Conservation (phyloP, 1,140 invertebrate species). For the Hylaeus anthracinus region DNA sequence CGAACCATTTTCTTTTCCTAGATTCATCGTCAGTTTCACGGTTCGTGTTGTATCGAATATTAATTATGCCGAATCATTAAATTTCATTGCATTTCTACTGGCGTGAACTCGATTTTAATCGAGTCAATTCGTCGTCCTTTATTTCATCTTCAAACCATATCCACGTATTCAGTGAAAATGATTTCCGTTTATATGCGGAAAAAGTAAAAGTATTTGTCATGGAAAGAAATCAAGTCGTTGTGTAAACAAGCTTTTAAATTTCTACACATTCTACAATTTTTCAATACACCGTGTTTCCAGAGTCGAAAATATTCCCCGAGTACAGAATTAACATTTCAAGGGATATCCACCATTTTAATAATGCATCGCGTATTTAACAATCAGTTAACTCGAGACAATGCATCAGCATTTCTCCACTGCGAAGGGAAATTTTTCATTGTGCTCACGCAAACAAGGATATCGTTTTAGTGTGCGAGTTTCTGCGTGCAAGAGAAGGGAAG, state of each 20-base stretch:
- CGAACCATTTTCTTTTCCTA: not conserved
- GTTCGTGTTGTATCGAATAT: not conserved
- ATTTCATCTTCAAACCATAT: no score
- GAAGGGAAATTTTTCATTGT: slow-evolving; percentile 1
- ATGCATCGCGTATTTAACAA: not conserved
- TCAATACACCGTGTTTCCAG: no score
- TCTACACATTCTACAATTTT: no score
- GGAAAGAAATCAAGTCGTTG: not conserved
- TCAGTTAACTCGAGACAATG: not conserved
- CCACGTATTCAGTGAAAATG: not conserved
- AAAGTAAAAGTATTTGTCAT: not conserved
- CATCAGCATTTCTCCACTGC: not conserved
- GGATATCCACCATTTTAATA: not conserved
- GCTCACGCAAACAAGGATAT: not conserved
- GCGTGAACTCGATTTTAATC: slow-evolving; percentile 1
- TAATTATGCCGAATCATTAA: not conserved
- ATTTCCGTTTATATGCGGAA: not conserved
- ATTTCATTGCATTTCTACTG: slow-evolving; percentile 19
- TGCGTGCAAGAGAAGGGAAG: not conserved
- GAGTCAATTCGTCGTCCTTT: slow-evolving; percentile 9
- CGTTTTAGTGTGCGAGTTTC: not conserved
- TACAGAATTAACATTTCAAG: not conserved
- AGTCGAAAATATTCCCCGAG: not conserved
- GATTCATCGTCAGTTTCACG: not conserved
- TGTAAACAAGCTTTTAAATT: no score